Percentiles rank a stretch among this genome's conserved stretches.
Conservation (phyloP, 2,113 vertebrate genomes). For the Muntiacus reevesi region DNA sequence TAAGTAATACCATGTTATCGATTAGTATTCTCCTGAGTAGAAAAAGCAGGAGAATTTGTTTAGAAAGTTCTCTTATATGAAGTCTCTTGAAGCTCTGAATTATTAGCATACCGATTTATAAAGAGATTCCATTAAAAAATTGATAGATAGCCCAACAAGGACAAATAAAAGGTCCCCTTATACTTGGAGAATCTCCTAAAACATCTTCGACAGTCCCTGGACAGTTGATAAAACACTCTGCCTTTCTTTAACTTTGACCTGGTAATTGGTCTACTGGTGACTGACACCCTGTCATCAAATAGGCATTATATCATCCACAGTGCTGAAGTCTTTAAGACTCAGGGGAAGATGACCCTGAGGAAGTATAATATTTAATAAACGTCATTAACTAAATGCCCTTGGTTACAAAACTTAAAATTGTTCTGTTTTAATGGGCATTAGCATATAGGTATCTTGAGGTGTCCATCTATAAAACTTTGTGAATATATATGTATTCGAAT, state of each 20-base stretch:
- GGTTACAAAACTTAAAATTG: not conserved
- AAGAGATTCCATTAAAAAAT: not conserved
- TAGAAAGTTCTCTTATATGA: not conserved
- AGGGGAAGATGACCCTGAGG: not conserved
- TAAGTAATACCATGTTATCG: not conserved
- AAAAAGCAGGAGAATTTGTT: not conserved
- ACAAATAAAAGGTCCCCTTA: not conserved
- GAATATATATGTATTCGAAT: not conserved
- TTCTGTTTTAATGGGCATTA: not conserved
- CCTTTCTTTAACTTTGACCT: not conserved
- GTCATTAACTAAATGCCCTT: not conserved
- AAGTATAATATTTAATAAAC: not conserved
- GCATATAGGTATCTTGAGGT: not conserved
- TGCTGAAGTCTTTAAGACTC: not conserved
- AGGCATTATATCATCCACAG: not conserved
- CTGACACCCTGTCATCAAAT: not conserved
- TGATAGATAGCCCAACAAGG: not conserved
- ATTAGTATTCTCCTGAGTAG: not conserved
- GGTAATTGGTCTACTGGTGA: not conserved
- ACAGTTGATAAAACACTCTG: not conserved
- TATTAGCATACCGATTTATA: not conserved
- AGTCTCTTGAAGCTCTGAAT: not conserved
- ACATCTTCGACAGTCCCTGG: not conserved
- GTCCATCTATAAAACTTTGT: not conserved
- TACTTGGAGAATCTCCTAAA: not conserved